Conservation (phyloP, 2,888 invertebrate species). For the Hedya salicella region DNA sequence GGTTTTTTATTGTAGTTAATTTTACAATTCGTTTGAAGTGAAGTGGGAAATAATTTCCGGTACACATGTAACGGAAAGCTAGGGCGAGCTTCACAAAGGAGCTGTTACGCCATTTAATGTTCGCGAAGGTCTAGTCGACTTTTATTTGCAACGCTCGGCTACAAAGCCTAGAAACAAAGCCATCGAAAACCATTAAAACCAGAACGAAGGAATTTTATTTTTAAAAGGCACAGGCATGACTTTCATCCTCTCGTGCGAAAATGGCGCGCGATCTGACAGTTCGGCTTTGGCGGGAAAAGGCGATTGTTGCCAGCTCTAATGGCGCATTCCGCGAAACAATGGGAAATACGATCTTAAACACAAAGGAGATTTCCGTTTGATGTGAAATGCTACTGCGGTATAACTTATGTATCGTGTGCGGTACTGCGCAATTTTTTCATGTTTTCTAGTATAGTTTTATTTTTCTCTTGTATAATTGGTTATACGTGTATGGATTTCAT, state of each 20-base stretch:
- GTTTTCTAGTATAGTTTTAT: background rate
- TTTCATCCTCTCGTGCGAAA: conserved; percentile 60
- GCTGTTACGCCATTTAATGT: conserved; percentile 17
- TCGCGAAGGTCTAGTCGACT: conserved; percentile 27
- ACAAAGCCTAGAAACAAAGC: conserved; percentile 40
- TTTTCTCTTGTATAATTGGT: background rate
- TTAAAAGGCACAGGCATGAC: conserved; percentile 53
- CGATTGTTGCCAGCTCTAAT: conserved; percentile 75
- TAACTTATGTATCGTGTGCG: conserved; percentile 43
- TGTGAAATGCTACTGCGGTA: conserved; percentile 67
- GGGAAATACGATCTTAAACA: conserved; percentile 69
- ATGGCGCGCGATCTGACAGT: conserved; percentile 77
- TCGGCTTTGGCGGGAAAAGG: conserved; percentile 69
- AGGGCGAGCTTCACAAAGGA: conserved; percentile 13
- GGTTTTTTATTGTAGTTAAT: conserved; percentile 6
- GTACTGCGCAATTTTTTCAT: background rate
- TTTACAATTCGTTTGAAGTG: conserved; percentile 16
- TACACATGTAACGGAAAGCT: conserved; percentile 27
- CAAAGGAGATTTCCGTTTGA: conserved; percentile 77
- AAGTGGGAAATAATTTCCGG: conserved; percentile 16
- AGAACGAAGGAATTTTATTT: conserved; percentile 42
- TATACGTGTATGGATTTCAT: background rate
- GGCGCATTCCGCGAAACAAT: conserved; percentile 75
- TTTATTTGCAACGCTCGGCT: conserved; percentile 37
- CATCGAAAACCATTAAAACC: conserved; percentile 43